Conservation (phyloP, 2,888 invertebrate genomes). For the Operophtera brumata region DNA sequence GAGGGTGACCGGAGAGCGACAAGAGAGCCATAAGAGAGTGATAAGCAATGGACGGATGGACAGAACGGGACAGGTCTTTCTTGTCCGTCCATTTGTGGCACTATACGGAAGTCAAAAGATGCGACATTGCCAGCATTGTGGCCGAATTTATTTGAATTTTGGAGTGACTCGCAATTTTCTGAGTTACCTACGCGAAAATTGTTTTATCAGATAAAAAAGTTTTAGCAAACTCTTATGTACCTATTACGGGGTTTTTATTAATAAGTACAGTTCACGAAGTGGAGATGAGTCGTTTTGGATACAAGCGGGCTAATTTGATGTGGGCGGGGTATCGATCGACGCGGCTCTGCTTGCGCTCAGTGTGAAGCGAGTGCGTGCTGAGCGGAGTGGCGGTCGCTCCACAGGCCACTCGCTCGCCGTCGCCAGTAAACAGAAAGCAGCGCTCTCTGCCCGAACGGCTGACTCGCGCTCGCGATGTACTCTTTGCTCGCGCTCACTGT, state of each 20-base stretch:
- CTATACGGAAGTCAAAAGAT: too few relatives aligned
- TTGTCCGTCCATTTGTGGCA: too few relatives aligned
- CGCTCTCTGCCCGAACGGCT: conserved; percentile 36
- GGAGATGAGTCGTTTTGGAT: conserved; percentile 24
- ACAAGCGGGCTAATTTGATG: conserved; percentile 50
- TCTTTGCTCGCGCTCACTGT: conserved; percentile 46
- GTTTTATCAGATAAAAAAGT: too few relatives aligned
- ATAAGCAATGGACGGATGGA: too few relatives aligned
- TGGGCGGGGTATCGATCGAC: conserved; percentile 77
- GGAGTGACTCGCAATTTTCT: too few relatives aligned
- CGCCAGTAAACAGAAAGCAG: conserved; percentile 53
- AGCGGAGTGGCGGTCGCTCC: conserved; percentile 19
- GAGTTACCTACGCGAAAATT: too few relatives aligned
- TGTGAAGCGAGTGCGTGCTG: conserved; percentile 26
- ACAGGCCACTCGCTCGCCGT: conserved; percentile 12
- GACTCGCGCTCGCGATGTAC: conserved; percentile 54
- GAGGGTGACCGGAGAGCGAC: too few relatives aligned
- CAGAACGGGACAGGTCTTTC: too few relatives aligned
- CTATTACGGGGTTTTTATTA: neutral
- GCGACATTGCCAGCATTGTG: too few relatives aligned
- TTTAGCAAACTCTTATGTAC: too few relatives aligned
- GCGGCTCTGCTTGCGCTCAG: conserved; percentile 57
- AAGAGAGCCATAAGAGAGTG: too few relatives aligned
- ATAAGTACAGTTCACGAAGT: conserved; percentile 14
- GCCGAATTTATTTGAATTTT: too few relatives aligned